phyloP scores from a whole-genome alignment of 2,113 vertebrate species.

The Malurus alboscapulatus region DNA sequence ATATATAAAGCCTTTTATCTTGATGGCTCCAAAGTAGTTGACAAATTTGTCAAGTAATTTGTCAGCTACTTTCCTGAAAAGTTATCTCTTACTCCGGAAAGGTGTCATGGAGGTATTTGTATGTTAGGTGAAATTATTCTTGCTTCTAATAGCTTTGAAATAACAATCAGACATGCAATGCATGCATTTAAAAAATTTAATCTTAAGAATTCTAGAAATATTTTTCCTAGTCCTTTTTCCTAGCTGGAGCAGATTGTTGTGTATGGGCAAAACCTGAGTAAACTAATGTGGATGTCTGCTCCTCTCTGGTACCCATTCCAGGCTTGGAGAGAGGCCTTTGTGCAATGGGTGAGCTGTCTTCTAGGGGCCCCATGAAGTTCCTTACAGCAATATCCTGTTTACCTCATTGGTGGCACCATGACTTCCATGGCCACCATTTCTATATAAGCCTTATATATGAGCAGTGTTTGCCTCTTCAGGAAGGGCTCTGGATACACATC shows the following conservation, averaged over 20 bases:
- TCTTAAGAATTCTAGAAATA: neutral
- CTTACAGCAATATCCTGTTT: neutral
- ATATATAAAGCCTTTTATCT: conserved; percentile 32
- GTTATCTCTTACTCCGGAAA: neutral
- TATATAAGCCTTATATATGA: neutral
- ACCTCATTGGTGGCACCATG: neutral
- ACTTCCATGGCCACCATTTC: neutral
- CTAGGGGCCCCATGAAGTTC: neutral
- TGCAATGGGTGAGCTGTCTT: neutral
- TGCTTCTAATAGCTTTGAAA: neutral
- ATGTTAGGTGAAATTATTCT: neutral
- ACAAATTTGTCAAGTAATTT: conserved; percentile 44
- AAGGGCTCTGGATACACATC: neutral
- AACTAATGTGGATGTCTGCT: neutral
- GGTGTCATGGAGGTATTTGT: neutral
- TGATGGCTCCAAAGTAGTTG: neutral
- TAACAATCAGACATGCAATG: neutral
- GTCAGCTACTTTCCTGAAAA: neutral
- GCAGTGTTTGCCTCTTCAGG: neutral
- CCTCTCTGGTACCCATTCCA: neutral
- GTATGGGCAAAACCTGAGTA: neutral
- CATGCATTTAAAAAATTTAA: neutral
- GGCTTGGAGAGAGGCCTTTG: neutral
- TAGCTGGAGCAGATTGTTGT: neutral
- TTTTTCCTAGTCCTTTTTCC: neutral